Base-by-base conservation (phyloP, 2,888 invertebrate species). In the Seira ritae region DNA sequence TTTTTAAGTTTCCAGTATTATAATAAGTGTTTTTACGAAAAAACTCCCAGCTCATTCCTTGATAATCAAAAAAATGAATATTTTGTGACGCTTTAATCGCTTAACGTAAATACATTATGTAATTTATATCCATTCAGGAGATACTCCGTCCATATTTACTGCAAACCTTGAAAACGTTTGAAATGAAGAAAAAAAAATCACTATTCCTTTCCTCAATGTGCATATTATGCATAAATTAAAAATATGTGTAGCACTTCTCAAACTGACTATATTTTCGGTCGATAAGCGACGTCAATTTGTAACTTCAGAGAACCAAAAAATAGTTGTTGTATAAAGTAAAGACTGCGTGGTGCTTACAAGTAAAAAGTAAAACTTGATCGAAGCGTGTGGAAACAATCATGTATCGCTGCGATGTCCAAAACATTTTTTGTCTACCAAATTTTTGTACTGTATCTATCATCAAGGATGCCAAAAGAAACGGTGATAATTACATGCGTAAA, bases 271-370 rank as follows among this genome's bases (percentile, higher is more conserved):
- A n/a, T n/a, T n/a, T n/a, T n/a, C n/a, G n/a, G n/a, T n/a, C n/a
- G n/a, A 50, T 3, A n/a, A 50, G 50, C 50, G 1, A 12, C 17
- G 2, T 50, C 12, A 3, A n/a, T 50, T 50, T n/a, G 50, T 50
- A 1, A 50, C 12, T 1, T n/a, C 12, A 50, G 50, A 50, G 50
- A 50, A 50, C 50, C 50, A 50, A 50, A 50, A 50, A 50, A 8
- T n/a, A n/a, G n/a, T n/a, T n/a, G n/a, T 50, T 31, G 31, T 31
- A 31, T n/a, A 50, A 71, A 71, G 17, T 20, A 74, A 74, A 74
- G 67, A 75, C 75, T 75, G 75, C 46, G 42, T 68, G 75, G 75
- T 75, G 75, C 75, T 75, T 31, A 31, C 31, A 31, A 31, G 31
- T 31, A 31, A 31, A 31, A 31, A 8, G 31, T 4, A 31, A 31